Evolutionary conservation across 2,797 vertebrate genomes (phyloP).

Genomic region (Gobionotothen gibberifrons): DNA sequence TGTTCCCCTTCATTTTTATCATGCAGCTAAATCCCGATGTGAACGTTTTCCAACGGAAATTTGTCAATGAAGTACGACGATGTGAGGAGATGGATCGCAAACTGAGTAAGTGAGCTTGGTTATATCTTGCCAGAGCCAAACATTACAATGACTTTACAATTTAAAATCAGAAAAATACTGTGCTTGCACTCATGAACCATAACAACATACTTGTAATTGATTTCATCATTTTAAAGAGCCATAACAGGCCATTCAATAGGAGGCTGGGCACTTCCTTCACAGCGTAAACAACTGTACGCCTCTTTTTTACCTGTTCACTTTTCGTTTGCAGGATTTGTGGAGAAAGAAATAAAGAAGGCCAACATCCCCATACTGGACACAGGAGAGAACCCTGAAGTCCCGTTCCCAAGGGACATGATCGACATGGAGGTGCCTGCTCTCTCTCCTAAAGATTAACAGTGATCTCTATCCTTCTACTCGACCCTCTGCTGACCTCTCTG

Average conservation of each 20-base stretch:
- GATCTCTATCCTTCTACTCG: background rate
- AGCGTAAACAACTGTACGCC: background rate
- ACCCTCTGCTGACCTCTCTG: background rate
- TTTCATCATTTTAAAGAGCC: background rate
- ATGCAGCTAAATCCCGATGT: conserved; percentile 95
- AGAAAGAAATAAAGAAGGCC: conserved; percentile 98
- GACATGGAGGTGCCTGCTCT: conserved; percentile 91
- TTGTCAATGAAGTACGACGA: conserved; percentile 96
- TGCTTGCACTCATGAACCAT: background rate
- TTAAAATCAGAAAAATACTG: too few relatives aligned
- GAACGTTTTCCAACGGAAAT: conserved; percentile 97
- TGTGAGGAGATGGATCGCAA: conserved; percentile 99
- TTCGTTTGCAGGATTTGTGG: conserved; percentile 92
- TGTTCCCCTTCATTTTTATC: background rate
- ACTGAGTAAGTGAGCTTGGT: conserved; percentile 85
- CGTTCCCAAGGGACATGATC: conserved; percentile 97
- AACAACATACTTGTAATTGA: background rate
- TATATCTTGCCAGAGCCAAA: background rate
- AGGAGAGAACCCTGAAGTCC: conserved; percentile 98
- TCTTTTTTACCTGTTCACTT: background rate
- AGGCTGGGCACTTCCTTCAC: too few relatives aligned
- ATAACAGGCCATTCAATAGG: background rate
- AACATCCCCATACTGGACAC: conserved; percentile 93
- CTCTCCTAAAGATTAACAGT: too few relatives aligned
- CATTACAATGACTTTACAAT: too few relatives aligned